A percentile compares a stretch with the other conserved stretches of the same genome.
Conservation (phyloP, 1,140 invertebrate genomes). For the Bombus balteatus region DNA sequence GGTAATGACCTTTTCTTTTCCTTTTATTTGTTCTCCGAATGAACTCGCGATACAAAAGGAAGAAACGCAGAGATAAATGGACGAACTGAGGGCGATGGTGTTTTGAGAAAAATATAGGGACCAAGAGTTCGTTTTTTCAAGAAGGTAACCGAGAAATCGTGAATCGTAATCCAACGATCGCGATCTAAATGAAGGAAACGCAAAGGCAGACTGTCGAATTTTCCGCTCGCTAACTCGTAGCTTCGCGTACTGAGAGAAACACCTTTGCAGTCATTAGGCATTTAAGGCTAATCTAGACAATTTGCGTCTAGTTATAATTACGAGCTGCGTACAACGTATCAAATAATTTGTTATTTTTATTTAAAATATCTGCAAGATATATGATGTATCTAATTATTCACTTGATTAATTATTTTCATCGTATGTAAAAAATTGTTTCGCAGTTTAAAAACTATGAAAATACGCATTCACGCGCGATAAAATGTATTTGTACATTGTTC, state of each 20-base stretch:
- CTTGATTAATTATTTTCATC: too few relatives aligned
- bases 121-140: slow-evolving; percentile 72
- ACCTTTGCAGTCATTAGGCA: slow-evolving; percentile 26
- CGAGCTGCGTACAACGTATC: not conserved
- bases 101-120: slow-evolving; percentile 70
- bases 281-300: slow-evolving; percentile 11
- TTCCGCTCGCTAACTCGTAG: slow-evolving; percentile 29
- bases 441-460: not conserved
- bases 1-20: not conserved
- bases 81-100: slow-evolving; percentile 19
- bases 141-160: slow-evolving; percentile 1
- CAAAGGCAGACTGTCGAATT: slow-evolving; percentile 31
- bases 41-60: slow-evolving; percentile 33
- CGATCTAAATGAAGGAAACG: not conserved
- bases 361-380: not conserved
- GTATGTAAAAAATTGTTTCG: not conserved
- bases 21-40: slow-evolving; percentile 8
- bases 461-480: not conserved
- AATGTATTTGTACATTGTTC: slow-evolving; percentile 10
- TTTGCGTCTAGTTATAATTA: not conserved
- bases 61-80: not conserved
- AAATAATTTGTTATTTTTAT: not conserved
- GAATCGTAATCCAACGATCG: not conserved
- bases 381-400: not conserved
- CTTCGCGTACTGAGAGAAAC: slow-evolving; percentile 62